phyloP scores from a whole-genome alignment of 2,797 vertebrate genomes.

The Lepilemur ruficaudatus region DNA sequence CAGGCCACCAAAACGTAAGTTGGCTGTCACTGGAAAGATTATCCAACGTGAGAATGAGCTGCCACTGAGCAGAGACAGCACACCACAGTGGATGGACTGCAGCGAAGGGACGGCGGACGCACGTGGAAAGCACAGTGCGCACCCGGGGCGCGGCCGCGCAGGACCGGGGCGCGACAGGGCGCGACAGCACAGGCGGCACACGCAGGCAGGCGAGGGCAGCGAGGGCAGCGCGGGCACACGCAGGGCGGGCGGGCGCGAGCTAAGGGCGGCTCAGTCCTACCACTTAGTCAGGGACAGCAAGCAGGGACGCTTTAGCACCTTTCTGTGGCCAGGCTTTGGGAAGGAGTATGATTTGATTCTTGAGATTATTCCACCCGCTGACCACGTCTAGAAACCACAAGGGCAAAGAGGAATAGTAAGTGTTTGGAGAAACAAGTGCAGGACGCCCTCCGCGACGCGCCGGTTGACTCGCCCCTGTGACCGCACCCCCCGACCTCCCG shows the following conservation, averaged over 20 bases:
- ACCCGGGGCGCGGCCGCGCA: fast-evolving
- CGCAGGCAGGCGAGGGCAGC: no score
- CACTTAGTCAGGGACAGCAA: conserved; percentile 75
- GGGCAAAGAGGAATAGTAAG: conserved; percentile 86
- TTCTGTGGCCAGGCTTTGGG: conserved; percentile 89
- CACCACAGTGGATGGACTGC: fast-evolving
- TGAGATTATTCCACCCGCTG: conserved; percentile 89
- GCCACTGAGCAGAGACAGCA: neutral
- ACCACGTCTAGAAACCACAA: conserved; percentile 92
- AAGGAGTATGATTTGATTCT: conserved; percentile 92
- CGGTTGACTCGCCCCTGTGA: neutral
- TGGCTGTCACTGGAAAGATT: neutral
- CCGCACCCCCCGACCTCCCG: neutral
- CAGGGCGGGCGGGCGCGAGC: neutral
- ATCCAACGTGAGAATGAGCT: neutral
- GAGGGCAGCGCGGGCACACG: fast-evolving
- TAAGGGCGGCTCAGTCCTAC: conserved; percentile 64
- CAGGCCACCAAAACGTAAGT: neutral
- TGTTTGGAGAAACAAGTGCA: conserved; percentile 71
- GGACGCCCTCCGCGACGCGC: neutral
- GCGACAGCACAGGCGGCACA: no score
- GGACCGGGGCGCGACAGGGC: no score
- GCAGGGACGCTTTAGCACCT: conserved; percentile 88
- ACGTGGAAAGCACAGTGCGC: neutral
- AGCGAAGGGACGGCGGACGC: neutral